Evolutionary conservation across 1,140 invertebrate species (phyloP).

Genomic region (Aricia agestis): DNA sequence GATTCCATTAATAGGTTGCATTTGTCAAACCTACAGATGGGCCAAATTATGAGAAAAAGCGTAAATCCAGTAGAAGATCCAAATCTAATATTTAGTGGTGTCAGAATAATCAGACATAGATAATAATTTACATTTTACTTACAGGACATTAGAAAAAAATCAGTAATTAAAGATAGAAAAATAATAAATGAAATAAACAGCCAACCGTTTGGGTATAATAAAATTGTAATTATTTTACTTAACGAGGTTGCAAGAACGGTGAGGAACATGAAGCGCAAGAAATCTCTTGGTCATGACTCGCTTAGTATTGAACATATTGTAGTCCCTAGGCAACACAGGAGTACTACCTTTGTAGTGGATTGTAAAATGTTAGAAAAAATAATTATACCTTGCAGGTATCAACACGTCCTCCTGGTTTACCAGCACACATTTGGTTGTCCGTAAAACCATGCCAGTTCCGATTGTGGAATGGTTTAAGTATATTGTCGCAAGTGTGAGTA

Average conservation of each 20-base stretch:
- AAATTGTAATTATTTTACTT: background rate
- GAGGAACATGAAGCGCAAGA: background rate
- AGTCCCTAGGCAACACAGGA: background rate
- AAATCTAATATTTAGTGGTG: background rate
- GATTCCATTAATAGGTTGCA: background rate
- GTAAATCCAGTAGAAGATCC: background rate
- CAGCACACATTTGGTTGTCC: slow-evolving; percentile 43
- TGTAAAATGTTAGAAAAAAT: background rate
- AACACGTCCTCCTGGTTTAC: slow-evolving; percentile 37
- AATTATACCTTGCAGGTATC: slow-evolving; percentile 42
- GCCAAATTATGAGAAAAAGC: background rate
- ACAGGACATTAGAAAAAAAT: too few species aligned
- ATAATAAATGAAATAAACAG: background rate
- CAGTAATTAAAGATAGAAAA: too few species aligned
- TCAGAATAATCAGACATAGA: background rate
- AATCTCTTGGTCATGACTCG: background rate
- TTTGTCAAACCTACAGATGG: background rate
- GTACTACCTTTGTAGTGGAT: background rate
- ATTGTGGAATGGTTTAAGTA: slow-evolving; percentile 32
- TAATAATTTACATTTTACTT: too few species aligned
- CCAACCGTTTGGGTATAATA: too few species aligned
- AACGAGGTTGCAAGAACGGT: background rate
- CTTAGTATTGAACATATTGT: background rate
- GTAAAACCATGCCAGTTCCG: slow-evolving; percentile 39
- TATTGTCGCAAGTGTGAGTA: slow-evolving; percentile 26